phyloP scores from a whole-genome alignment of 1,140 invertebrate genomes.

The Hyles vespertilio region DNA sequence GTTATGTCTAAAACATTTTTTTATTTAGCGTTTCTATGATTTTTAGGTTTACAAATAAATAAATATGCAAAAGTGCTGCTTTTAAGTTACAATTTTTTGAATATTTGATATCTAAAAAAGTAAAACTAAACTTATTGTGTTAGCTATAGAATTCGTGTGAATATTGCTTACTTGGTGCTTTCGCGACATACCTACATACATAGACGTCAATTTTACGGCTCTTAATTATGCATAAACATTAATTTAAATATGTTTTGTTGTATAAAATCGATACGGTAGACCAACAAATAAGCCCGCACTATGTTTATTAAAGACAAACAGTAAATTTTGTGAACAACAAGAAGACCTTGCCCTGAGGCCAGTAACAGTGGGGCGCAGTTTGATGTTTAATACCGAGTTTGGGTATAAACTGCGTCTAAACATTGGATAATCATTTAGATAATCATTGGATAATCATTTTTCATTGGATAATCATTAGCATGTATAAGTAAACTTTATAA shows the following conservation, averaged over 20 bases:
- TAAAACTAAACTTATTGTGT: too few species aligned
- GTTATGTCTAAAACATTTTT: too few species aligned
- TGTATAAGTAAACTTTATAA: too few species aligned
- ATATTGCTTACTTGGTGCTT: too few species aligned
- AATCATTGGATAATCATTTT: too few species aligned
- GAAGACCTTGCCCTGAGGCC: slow-evolving; percentile 36
- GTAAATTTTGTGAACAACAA: slow-evolving; percentile 42
- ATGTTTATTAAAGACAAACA: slow-evolving; percentile 50
- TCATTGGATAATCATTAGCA: slow-evolving; percentile 2
- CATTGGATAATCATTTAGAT: slow-evolving; percentile 1
- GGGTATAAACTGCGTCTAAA: slow-evolving; percentile 13
- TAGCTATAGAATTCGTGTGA: too few species aligned
- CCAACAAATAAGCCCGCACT: slow-evolving; percentile 30
- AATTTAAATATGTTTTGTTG: slow-evolving; percentile 17
- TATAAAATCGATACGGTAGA: slow-evolving; percentile 6
- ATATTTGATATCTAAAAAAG: too few species aligned
- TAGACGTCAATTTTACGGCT: neutral
- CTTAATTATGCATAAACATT: slow-evolving; percentile 20
- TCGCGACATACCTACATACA: too few species aligned
- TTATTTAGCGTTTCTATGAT: too few species aligned
- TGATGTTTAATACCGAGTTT: slow-evolving; percentile 39
- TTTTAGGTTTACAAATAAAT: too few species aligned
- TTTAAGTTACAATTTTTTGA: too few species aligned
- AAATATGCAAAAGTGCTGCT: too few species aligned
- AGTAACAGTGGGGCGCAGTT: slow-evolving; percentile 34